Percentiles rank a stretch among this genome's conserved stretches.
Evolutionary conservation across 1,140 invertebrate species (phyloP).

Genomic region (Glossosoma conforme): DNA sequence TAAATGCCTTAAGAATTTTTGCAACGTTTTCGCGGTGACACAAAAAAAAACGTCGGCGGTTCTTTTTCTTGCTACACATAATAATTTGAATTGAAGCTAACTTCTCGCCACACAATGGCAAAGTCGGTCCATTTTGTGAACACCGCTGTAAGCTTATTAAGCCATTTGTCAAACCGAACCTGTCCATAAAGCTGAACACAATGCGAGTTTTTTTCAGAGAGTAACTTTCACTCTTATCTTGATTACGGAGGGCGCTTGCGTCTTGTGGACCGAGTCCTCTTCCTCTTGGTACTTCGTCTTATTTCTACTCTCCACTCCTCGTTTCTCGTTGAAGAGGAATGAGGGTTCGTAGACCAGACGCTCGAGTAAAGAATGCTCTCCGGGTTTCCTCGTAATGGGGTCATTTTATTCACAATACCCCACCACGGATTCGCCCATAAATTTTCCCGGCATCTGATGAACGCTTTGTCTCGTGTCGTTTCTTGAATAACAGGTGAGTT

Average conservation of each 20-base stretch:
- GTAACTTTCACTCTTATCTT: slow-evolving; percentile 22
- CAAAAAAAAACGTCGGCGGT: not conserved
- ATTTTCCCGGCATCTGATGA: slow-evolving; percentile 16
- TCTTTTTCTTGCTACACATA: slow-evolving; percentile 4
- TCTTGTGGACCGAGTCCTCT: not conserved
- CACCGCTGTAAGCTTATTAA: slow-evolving; percentile 22
- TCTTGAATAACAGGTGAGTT: not conserved
- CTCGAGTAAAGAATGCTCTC: slow-evolving; percentile 15
- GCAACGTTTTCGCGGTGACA: not conserved
- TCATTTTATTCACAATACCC: slow-evolving; percentile 25
- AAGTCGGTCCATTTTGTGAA: slow-evolving; percentile 7
- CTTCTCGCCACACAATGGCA: slow-evolving; percentile 7
- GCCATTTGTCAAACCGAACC: slow-evolving; percentile 28
- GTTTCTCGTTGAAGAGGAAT: not conserved
- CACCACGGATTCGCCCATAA: not conserved
- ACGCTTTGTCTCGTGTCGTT: slow-evolving; percentile 15
- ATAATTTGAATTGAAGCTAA: slow-evolving; percentile 10
- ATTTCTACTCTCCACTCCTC: not conserved
- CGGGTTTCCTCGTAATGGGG: slow-evolving; percentile 16
- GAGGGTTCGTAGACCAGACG: not conserved
- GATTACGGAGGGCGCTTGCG: slow-evolving; percentile 6
- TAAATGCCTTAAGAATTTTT: not conserved
- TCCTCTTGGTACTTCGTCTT: not conserved
- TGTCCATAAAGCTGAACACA: slow-evolving; percentile 20
- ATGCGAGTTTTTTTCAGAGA: slow-evolving; percentile 19